These are phyloP conservation scores for Pogonus chalceus DNA, from an alignment of 1,140 invertebrate species.

Conservation along the genomic window DNA sequence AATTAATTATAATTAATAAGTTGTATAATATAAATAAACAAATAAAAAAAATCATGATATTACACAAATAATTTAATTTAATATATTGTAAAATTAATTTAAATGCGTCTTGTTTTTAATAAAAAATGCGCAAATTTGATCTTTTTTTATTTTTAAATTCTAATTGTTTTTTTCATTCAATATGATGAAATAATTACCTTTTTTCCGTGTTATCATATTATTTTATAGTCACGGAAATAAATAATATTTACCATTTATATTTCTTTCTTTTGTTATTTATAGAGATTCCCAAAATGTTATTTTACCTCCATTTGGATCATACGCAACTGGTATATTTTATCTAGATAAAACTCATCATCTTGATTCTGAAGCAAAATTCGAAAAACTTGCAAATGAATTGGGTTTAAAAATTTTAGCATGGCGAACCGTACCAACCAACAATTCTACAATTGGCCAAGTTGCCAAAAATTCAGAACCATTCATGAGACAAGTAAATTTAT, in stretches of 20 bases:
- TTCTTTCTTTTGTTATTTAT: conserved; percentile 26
- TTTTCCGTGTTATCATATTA: not conserved
- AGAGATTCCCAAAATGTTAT: conserved; percentile 68
- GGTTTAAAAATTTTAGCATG: conserved; percentile 77
- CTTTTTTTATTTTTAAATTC: not conserved
- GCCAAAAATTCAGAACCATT: conserved; percentile 88
- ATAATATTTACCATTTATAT: not conserved
- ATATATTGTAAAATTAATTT: too few relatives aligned
- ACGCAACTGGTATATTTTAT: conserved; percentile 95
- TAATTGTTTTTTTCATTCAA: not conserved
- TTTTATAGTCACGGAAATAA: not conserved
- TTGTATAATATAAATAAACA: not conserved
- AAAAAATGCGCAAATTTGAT: not conserved
- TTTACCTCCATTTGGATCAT: conserved; percentile 76
- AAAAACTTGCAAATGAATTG: conserved; percentile 67
- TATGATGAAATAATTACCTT: not conserved
- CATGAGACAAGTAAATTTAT: conserved; percentile 64
- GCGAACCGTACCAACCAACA: conserved; percentile 85
- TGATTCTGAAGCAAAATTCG: conserved; percentile 72
- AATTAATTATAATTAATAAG: not conserved
- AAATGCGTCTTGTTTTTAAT: too few relatives aligned
- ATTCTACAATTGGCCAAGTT: conserved; percentile 75
- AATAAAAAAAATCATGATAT: not conserved
- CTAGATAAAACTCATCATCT: conserved; percentile 74
- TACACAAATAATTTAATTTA: not conserved